These are phyloP conservation scores for Sisor rabdophorus DNA, from an alignment of 2,113 vertebrate species.

Conservation along the genomic window DNA sequence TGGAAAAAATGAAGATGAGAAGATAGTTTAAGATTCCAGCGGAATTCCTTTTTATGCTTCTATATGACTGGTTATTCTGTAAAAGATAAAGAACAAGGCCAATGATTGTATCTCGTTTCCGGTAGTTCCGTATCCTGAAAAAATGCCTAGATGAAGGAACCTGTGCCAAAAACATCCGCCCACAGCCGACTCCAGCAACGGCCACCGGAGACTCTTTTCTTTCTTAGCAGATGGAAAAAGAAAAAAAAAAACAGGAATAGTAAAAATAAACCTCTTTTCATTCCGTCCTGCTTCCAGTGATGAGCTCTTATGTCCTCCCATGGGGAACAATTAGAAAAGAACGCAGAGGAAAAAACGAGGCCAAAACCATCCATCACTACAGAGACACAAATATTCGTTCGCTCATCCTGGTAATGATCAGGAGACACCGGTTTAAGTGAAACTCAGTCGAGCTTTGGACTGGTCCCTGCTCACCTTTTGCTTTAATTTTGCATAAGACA, in stretches of 20 bases:
- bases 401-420: conserved; percentile 14
- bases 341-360: conserved; percentile 38
- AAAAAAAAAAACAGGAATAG: conserved; percentile 35
- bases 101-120: no score
- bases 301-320: conserved; percentile 58
- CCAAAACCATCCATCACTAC: conserved; percentile 21
- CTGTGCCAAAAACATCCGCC: conserved; percentile 31
- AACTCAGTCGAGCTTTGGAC: background rate
- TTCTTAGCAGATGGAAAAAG: conserved; percentile 20
- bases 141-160: conserved; percentile 33
- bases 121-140: background rate
- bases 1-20: no score
- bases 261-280: conserved; percentile 44
- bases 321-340: conserved; percentile 64
- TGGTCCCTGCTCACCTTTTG: background rate
- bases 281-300: conserved; percentile 49
- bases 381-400: background rate
- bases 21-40: no score
- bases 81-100: no score
- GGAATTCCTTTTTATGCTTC: no score
- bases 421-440: background rate
- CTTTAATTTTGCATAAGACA: background rate
- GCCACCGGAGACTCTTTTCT: conserved; percentile 19
- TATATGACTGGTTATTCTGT: no score
- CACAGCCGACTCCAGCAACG: conserved; percentile 31